Conservation (phyloP, 1,140 invertebrate genomes). For the Pseudomyrmex gracilis region DNA sequence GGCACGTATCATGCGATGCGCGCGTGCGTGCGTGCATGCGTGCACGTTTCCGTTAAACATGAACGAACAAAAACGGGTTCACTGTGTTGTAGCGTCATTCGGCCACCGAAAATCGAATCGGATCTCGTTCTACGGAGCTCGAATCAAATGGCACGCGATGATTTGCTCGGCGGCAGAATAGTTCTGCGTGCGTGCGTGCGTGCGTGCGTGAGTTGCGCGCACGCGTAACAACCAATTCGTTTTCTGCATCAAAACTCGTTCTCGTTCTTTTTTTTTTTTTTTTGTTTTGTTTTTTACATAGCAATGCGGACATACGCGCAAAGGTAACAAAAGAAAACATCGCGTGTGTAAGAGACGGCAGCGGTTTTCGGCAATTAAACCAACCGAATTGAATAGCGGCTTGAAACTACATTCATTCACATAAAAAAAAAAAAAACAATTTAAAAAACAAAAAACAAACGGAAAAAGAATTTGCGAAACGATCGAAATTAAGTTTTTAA, state of each 20-base stretch:
- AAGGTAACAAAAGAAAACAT: background rate
- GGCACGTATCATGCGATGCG: slow-evolving; percentile 21
- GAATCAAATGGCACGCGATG: slow-evolving; percentile 21
- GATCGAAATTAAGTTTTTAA: no score
- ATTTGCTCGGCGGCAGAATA: background rate
- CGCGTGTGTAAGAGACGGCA: background rate
- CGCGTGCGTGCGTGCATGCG: slow-evolving; percentile 21
- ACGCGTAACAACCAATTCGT: slow-evolving; percentile 17
- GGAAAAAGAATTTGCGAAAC: no score
- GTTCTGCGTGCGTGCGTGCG: background rate
- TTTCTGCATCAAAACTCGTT: slow-evolving; percentile 17
- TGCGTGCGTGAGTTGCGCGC: no score
- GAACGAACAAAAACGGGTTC: slow-evolving; percentile 51
- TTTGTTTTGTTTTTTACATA: background rate
- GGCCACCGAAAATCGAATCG: slow-evolving; percentile 36
- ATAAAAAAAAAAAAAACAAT: background rate
- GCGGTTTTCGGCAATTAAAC: background rate
- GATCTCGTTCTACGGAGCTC: slow-evolving; percentile 7
- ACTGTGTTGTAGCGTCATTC: slow-evolving; percentile 34
- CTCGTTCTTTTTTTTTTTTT: background rate
- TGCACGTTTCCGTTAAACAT: slow-evolving; percentile 34
- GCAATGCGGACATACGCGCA: background rate
- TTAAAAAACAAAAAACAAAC: no score
- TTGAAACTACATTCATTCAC: background rate
- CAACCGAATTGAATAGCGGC: background rate